Evolutionary conservation across 2,888 invertebrate species (phyloP).

Genomic region (Eupithecia inturbata): DNA sequence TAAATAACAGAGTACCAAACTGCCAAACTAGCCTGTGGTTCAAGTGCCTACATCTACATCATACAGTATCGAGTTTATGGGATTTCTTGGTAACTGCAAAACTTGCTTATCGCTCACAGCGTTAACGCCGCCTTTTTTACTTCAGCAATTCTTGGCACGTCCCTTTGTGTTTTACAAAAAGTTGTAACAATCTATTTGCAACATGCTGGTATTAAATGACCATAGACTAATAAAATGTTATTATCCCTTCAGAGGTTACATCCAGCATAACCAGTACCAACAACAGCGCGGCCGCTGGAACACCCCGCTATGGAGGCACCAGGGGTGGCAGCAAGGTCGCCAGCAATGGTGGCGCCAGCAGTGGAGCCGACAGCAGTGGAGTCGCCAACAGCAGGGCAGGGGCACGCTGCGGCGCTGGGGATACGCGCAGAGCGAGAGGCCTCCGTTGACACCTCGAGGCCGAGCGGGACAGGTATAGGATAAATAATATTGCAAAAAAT

Average conservation of each 20-base stretch:
- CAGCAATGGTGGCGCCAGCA: neutral
- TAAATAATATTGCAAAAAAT: too few relatives aligned
- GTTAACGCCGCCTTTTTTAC: too few relatives aligned
- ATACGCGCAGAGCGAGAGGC: neutral
- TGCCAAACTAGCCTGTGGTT: too few relatives aligned
- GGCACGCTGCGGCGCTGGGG: neutral
- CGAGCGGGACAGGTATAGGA: conserved; percentile 7
- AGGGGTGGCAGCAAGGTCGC: neutral
- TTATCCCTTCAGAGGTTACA: neutral
- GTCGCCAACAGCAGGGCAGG: neutral
- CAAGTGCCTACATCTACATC: too few relatives aligned
- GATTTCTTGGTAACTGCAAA: too few relatives aligned
- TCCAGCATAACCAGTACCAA: neutral
- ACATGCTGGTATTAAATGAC: too few relatives aligned
- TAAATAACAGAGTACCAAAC: too few relatives aligned
- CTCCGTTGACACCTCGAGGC: conserved; percentile 1
- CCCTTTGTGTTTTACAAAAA: neutral
- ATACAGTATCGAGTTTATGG: too few relatives aligned
- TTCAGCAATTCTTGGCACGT: neutral
- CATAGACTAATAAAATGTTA: neutral
- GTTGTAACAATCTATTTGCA: too few relatives aligned
- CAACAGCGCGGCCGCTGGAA: neutral
- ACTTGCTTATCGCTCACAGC: too few relatives aligned
- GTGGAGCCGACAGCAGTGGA: neutral
- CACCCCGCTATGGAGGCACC: neutral